These are phyloP conservation scores for Lutjanus erythropterus DNA, from an alignment of 2,113 vertebrate species.

Conservation along the genomic window DNA sequence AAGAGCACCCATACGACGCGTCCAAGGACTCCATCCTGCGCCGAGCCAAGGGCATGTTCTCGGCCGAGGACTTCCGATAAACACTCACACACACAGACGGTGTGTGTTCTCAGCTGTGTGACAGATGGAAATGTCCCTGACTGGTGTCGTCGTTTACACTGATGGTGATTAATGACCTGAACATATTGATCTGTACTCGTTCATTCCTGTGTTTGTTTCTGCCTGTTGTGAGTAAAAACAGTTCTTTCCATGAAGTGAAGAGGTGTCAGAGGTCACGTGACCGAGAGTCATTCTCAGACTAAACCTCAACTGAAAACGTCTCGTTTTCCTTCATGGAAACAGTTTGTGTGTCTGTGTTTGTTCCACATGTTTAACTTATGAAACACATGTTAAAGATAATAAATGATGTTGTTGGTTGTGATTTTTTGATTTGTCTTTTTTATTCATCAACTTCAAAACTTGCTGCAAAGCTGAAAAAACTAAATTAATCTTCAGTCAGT, in stretches of 20 bases:
- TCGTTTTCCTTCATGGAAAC: no score
- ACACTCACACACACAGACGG: neutral
- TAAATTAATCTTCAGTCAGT: no score
- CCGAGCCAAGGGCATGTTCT: constrained; percentile 95
- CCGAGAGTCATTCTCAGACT: neutral
- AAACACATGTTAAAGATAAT: constrained; percentile 50
- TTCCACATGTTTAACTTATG: constrained; percentile 64
- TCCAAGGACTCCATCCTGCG: constrained; percentile 96
- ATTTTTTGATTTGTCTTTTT: neutral
- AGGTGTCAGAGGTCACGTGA: constrained; percentile 8
- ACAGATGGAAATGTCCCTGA: neutral
- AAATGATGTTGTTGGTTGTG: constrained; percentile 36
- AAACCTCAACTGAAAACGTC: neutral
- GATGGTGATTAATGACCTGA: neutral
- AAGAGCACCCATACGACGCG: constrained; percentile 96
- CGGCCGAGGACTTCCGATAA: constrained; percentile 92
- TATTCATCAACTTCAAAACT: neutral
- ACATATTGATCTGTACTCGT: neutral
- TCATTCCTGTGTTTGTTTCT: neutral
- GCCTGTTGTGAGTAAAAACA: neutral
- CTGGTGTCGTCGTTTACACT: neutral
- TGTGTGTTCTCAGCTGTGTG: neutral
- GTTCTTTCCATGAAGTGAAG: constrained; percentile 18
- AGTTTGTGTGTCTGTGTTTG: neutral
- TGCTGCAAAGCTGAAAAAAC: no score